Percentiles rank a stretch among this genome's conserved stretches.
phyloP scores from a whole-genome alignment of 2,797 vertebrate species.

The Premnoplex brunnescens region DNA sequence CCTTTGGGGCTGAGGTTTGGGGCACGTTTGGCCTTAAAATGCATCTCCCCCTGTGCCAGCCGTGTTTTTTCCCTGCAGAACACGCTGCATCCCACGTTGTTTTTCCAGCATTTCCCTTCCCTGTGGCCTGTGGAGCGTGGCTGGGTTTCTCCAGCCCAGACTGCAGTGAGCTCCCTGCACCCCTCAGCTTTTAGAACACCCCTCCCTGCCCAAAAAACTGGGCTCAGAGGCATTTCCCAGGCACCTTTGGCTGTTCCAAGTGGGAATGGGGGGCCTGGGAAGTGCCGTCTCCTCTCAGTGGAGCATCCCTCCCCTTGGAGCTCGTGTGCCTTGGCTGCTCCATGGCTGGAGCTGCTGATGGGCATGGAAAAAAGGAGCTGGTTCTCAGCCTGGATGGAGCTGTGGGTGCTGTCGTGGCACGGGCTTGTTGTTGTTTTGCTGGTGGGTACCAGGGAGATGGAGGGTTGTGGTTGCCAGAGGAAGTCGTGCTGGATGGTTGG shows the following conservation, averaged over 20 bases:
- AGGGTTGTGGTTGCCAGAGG: neutral
- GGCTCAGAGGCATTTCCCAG: fast-evolving
- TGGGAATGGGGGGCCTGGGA: neutral
- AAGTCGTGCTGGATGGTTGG: neutral
- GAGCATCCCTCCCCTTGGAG: neutral
- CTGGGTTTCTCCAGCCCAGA: neutral
- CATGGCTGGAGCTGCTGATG: neutral
- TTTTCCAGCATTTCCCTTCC: neutral
- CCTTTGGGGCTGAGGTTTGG: neutral
- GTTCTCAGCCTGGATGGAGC: too few relatives aligned
- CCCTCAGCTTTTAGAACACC: neutral
- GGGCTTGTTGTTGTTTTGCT: neutral
- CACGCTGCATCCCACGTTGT: fast-evolving
- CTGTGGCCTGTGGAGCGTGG: constrained; percentile 1
- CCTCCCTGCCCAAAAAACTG: fast-evolving
- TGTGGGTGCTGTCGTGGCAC: neutral
- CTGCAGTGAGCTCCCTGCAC: too few relatives aligned
- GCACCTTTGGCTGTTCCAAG: neutral
- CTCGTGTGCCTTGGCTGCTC: fast-evolving
- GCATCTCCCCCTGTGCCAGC: neutral
- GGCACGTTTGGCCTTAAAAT: neutral
- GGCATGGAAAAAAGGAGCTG: neutral
- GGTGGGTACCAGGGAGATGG: constrained; percentile 36
- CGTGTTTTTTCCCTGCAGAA: neutral
- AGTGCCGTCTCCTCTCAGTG: fast-evolving